Evolutionary conservation across 2,888 invertebrate genomes (phyloP), one percentile per base, ranked within the genome.

Genomic region (Ophion ellenae): DNA sequence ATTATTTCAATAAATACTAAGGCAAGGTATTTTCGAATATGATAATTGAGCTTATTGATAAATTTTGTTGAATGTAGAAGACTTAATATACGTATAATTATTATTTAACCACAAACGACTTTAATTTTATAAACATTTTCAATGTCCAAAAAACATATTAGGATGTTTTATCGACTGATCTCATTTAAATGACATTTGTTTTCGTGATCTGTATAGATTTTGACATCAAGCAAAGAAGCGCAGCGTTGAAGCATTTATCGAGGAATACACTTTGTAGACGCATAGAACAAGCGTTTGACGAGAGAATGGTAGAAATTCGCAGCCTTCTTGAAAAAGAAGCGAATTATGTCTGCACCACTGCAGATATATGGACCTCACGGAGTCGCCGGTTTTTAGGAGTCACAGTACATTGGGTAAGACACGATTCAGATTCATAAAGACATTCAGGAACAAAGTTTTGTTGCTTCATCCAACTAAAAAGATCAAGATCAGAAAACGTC

Each of bases 351-450:
- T 77, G 66, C 9, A 77, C 69, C 45, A 77, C 77, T 36, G 78
- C 78, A 40, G 78, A 70, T 24, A 61, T 78, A 24, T 78, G 78
- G 78, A 78, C 69, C 40, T 40, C 57, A 32, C 57, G 69, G 28
- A 78, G 59, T 78, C 67, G 78, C 20, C 61, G 78, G 61, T 78
- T 78, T 78, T 32, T 78, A 17, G 69, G 78, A 10, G 61, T 78
- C 40, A 78, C 69, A 6, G 78, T 24, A 9, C 78, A 78, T 78
- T 70, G 69, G 67, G 67, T 77, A 59, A 71, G 32, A 11, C 71
- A 57, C 32, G 36, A 57, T 57, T 71, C 9, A 5, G 57, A 1
- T 57, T 71, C 2, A 59, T 17, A 28, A 59, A 57, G 20, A 24
- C 20, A 14, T 40, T 0, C 4, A 32, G 57, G 36, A 32, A 32